Evolutionary conservation across 2,113 vertebrate genomes (phyloP), one percentile per base, ranked within the genome.

Genomic region (Amia ocellicauda): DNA sequence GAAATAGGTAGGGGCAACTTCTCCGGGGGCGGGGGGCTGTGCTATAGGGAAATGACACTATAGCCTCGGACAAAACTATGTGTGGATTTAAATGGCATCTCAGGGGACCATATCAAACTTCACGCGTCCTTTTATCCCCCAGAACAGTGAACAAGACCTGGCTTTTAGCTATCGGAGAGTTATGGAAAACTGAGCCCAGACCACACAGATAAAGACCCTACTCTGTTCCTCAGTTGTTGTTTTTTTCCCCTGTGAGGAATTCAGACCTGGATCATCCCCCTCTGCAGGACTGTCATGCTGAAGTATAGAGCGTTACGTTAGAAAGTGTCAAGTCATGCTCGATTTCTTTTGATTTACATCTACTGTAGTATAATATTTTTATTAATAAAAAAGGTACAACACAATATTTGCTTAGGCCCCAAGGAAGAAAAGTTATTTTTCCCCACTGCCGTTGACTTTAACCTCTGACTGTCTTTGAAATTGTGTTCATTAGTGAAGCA

Each of bases 151-250:
- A 96, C 92, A 96, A 94, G 87, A 75, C 76, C 68, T 58, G 74
- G 91, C 92, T 96, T 94, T 98, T 89, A 95, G 87, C 67, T 71
- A 56, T 84, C 65, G 69, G 53, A 77, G 80, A 81, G 81, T 82
- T 66, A 82, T 69, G 79, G 82, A 81, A 85, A 88, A 77, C 68
- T 83, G 88, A 92, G 87, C 85, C 74, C 72, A 72, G 93, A 92
- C 94, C 95, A 92, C 92, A 93, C 94, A 95, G 93, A 95, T 96
- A 93, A 96, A 94, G 89, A 83, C 70, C 78, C 70, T 83, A 83
- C 90, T 91, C 90, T 92, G 84, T 93, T 92, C 86, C 83, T 24
- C 49, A 17, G 66, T 50, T 68, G 71, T 77, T 77, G 24, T 24
- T 27, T 26, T 43, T 50, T 28, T 24, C 29, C 45, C 29, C 80